A percentile compares a stretch with the other conserved stretches of the same genome.
phyloP scores from a whole-genome alignment of 2,113 vertebrate genomes.

The Seriola dumerili region DNA sequence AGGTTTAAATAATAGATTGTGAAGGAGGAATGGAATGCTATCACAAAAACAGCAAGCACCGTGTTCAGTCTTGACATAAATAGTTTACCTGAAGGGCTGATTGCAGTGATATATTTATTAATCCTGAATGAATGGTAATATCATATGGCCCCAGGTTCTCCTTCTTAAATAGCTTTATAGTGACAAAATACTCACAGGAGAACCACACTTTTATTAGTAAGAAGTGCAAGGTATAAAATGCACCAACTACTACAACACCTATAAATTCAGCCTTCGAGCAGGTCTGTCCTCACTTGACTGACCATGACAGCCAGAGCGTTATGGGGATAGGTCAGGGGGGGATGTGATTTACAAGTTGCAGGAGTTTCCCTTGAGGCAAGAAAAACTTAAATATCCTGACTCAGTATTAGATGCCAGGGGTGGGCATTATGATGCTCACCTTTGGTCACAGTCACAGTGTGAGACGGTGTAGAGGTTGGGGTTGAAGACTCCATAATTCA shows the following conservation, averaged over 20 bases:
- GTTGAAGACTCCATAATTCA: constrained; percentile 89
- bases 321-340: neutral
- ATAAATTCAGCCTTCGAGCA: neutral
- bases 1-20: constrained; percentile 1
- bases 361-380: constrained; percentile 43
- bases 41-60: constrained; percentile 6
- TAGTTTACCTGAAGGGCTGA: constrained; percentile 1
- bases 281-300: constrained; percentile 13
- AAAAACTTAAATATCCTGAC: constrained; percentile 16
- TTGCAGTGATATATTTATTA: constrained; percentile 14
- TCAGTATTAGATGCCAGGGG: neutral
- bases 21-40: constrained; percentile 21
- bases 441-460: constrained; percentile 91
- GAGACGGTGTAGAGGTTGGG: constrained; percentile 89
- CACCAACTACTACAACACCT: neutral
- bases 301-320: neutral
- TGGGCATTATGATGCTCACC: constrained; percentile 78
- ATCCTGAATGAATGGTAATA: neutral
- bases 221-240: neutral
- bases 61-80: constrained; percentile 41
- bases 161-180: neutral
- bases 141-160: neutral
- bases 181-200: neutral
- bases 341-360: constrained; percentile 40
- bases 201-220: neutral